These are phyloP conservation scores for Heliocidaris tuberculata DNA, from an alignment of 35 echinoderm and acorn worm species.

Conservation along the genomic window DNA sequence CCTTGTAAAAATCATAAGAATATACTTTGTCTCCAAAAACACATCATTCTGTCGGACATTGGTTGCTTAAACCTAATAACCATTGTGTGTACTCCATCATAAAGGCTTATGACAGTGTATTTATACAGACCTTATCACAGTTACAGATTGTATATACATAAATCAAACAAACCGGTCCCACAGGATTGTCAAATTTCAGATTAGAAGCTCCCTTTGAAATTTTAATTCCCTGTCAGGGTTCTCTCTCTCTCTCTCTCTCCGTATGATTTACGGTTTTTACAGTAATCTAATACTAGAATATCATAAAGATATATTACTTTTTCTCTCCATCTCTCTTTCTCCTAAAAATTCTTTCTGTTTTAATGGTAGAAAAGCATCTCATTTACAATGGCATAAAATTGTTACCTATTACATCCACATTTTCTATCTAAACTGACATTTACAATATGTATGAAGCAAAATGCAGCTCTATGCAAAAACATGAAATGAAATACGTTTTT, in stretches of 20 bases:
- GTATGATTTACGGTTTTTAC: slow-evolving; percentile 21
- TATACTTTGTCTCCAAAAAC: background rate
- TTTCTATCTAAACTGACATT: too few relatives aligned
- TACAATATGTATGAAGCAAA: too few relatives aligned
- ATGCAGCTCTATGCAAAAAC: too few relatives aligned
- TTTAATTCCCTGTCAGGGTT: slow-evolving; percentile 19
- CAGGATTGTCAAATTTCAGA: background rate
- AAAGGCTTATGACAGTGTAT: slow-evolving; percentile 15
- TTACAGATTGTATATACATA: slow-evolving; percentile 38
- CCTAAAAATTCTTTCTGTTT: background rate
- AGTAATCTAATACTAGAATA: background rate
- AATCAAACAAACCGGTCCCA: slow-evolving; percentile 17
- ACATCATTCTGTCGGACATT: background rate
- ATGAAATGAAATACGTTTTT: too few relatives aligned
- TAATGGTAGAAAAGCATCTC: too few relatives aligned
- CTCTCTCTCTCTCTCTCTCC: background rate
- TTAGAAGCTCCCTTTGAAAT: slow-evolving; percentile 14
- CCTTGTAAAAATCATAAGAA: background rate
- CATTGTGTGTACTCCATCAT: background rate
- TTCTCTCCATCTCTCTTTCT: background rate
- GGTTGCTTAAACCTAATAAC: background rate
- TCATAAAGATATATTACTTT: background rate
- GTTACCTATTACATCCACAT: too few relatives aligned
- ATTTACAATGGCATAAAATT: too few relatives aligned
- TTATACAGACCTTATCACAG: slow-evolving; percentile 34